phyloP scores from a whole-genome alignment of 2,888 invertebrate genomes.

The Scrobipalpa atriplicella region DNA sequence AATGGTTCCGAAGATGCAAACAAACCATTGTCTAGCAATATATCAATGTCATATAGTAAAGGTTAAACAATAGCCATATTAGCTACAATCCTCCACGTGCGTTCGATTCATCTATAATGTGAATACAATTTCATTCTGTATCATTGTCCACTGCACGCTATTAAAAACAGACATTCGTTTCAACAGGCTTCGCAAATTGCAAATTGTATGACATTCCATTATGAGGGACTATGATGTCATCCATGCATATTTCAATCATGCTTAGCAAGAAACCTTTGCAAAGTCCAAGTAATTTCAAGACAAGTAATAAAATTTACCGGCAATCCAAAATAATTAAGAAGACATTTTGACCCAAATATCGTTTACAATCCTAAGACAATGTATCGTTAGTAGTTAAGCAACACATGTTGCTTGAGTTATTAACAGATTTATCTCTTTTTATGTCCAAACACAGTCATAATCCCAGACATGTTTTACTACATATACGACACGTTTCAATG shows the following conservation, averaged over 20 bases:
- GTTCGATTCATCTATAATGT: background rate
- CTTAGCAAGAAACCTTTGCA: background rate
- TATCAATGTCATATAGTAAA: background rate
- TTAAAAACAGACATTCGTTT: background rate
- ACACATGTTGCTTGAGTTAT: constrained; percentile 10
- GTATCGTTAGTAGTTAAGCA: background rate
- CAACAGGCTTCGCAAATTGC: background rate
- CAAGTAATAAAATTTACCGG: background rate
- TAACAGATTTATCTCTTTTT: background rate
- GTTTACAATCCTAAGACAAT: background rate
- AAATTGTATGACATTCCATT: background rate
- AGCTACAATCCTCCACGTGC: background rate
- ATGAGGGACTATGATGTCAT: background rate
- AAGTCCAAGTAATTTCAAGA: background rate
- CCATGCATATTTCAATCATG: constrained; percentile 1
- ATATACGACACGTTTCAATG: constrained; percentile 14
- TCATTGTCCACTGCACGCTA: background rate
- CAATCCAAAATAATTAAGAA: background rate
- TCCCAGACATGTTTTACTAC: background rate
- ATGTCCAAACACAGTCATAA: constrained; percentile 12
- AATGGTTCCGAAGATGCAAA: background rate
- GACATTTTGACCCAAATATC: constrained; percentile 7
- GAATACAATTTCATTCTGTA: background rate
- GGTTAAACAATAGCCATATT: background rate
- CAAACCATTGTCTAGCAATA: background rate